Base-by-base conservation (phyloP, 2,797 vertebrate species). In the Eurystomus glaucurus region DNA sequence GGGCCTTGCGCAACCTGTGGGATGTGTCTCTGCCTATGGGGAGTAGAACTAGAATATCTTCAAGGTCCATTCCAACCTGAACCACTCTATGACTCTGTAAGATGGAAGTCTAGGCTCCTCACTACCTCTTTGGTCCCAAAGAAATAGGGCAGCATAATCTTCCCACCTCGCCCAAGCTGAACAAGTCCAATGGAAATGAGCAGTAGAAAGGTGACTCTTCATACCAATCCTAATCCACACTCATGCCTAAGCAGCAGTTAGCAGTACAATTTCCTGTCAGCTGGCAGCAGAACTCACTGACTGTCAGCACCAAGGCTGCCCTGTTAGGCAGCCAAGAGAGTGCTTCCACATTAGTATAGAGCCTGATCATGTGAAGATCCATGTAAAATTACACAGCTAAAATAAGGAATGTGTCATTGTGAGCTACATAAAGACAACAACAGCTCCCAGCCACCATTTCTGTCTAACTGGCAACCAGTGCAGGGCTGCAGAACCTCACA, bases 401-500 rank as follows among this genome's bases (percentile, higher is more conserved):
- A 80, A n/a, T 18, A 2, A 52, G 60, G 17, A 65, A 25, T 0
- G 0, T 19, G 17, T 25, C 37, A 61, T 14, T 31, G 11, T 3
- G 5, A 64, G 45, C 35, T 78, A 45, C 33, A n/a, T 1, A 58
- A 51, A 23, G 35, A 68, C 33, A 77, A 23, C 29, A 87, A 48
- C 5, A 68, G n/a, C 7, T 71, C 14, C 46, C 64, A 22, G n/a
- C 31, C 20, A 6, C 45, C 21, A 65, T 25, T 76, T 80, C 25
- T 26, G 48, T 22, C 71, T 60, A 71, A 68, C 13, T 61, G 25
- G 48, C 35, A 85, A 77, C 21, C 16, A 72, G 46, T 2, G 0
- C 18, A 50, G 43, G 46, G 31, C 71, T 72, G 69, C 18, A 46
- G 55, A 75, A 91, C 50, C 45, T 54, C 52, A 70, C 17, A 43